Conservation (phyloP, 2,113 vertebrate genomes). For the Pelodiscus sinensis region DNA sequence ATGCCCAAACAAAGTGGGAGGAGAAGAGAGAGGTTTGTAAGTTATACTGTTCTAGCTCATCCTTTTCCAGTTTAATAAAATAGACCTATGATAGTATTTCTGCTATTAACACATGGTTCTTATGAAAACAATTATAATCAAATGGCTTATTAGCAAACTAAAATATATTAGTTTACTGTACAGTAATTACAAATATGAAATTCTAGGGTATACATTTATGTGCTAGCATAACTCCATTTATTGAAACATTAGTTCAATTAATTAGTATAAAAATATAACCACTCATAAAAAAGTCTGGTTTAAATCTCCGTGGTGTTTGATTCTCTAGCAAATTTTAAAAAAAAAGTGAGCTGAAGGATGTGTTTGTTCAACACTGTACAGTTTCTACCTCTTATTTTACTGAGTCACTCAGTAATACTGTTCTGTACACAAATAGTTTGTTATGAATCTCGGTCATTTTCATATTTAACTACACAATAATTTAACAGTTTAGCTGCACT, state of each 20-base stretch:
- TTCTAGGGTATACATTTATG: slow-evolving; percentile 3
- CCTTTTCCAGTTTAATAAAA: slow-evolving; percentile 36
- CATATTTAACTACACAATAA: slow-evolving; percentile 36
- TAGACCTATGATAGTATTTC: slow-evolving; percentile 56
- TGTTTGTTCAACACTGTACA: background rate
- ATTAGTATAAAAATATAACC: slow-evolving; percentile 59
- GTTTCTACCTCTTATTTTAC: background rate
- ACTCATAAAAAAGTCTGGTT: slow-evolving; percentile 9
- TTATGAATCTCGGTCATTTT: background rate
- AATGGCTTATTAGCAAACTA: slow-evolving; percentile 31
- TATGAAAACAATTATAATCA: slow-evolving; percentile 47
- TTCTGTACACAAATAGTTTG: background rate
- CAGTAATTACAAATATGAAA: slow-evolving; percentile 68
- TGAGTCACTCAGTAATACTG: background rate
- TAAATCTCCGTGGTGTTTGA: background rate
- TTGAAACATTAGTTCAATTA: slow-evolving; percentile 31
- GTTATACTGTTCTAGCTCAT: slow-evolving; percentile 53
- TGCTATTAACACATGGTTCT: slow-evolving; percentile 41
- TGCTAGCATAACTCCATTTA: slow-evolving; percentile 2
- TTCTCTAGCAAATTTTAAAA: slow-evolving; percentile 34
- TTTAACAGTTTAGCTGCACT: background rate
- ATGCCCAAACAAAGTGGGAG: background rate
- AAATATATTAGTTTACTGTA: slow-evolving; percentile 52
- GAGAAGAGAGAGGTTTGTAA: background rate
- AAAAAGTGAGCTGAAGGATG: background rate